Evolutionary conservation across 1,140 invertebrate species (phyloP).

Genomic region (Trachymyrmex cornetzi): DNA sequence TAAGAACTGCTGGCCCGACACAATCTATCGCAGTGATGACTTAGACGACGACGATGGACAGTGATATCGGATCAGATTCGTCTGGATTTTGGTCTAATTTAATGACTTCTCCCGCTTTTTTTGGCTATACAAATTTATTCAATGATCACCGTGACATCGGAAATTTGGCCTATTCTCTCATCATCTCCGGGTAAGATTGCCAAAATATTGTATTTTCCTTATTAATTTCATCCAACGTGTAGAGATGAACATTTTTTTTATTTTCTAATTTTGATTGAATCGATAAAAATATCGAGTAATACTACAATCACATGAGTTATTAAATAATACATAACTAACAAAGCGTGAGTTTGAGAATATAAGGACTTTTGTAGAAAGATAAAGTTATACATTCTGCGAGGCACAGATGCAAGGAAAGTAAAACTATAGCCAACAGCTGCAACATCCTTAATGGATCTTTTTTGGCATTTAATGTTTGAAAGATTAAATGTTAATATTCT

Average conservation of each 20-base stretch:
- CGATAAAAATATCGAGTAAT: not conserved
- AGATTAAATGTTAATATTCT: conserved; percentile 47
- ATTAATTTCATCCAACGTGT: not conserved
- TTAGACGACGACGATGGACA: conserved; percentile 23
- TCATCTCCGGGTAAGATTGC: conserved; percentile 28
- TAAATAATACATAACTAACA: not conserved
- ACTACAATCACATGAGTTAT: not conserved
- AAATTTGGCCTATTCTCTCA: not conserved
- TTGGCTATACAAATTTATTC: not conserved
- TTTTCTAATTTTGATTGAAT: conserved; percentile 4
- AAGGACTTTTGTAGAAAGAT: conserved; percentile 8
- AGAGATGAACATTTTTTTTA: not conserved
- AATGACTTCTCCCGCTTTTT: not conserved
- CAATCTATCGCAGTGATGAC: conserved; percentile 74
- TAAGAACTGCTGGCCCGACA: conserved; percentile 76
- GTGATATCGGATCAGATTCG: conserved; percentile 17
- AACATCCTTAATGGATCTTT: not conserved
- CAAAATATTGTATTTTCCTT: not conserved
- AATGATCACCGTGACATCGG: not conserved
- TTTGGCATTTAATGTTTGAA: not conserved
- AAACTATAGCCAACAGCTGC: conserved; percentile 18
- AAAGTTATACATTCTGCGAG: conserved; percentile 16
- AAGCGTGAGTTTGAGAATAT: not conserved
- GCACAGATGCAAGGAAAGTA: conserved; percentile 20
- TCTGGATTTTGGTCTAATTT: not conserved